A percentile compares a stretch with the other conserved stretches of the same genome.
phyloP scores from a whole-genome alignment of 37 sponge, comb jelly and placozoan genomes.

The Corticium candelabrum region DNA sequence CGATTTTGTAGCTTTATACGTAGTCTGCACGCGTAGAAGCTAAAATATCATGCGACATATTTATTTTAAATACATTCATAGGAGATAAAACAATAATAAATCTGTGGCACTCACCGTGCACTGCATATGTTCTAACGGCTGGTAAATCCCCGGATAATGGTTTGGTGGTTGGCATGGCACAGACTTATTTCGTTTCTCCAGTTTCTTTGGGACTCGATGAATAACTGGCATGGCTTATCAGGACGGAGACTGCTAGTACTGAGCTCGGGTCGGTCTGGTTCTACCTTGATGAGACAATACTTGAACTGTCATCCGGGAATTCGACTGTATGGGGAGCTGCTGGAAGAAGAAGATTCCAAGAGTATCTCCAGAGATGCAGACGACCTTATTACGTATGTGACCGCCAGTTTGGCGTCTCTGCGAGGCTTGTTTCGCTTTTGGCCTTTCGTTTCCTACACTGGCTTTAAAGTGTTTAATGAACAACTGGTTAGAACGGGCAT shows the following conservation, averaged over 20 bases:
- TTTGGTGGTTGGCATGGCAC: too few relatives aligned
- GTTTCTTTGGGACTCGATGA: background rate
- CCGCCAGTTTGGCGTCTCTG: background rate
- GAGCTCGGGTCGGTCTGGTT: background rate
- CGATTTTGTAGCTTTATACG: too few relatives aligned
- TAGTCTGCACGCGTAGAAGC: too few relatives aligned
- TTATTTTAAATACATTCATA: too few relatives aligned
- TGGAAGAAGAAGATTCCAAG: background rate
- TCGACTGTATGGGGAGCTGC: background rate
- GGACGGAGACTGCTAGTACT: background rate
- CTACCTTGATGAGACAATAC: background rate
- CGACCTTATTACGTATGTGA: background rate
- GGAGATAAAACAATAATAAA: too few relatives aligned
- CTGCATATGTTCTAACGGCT: too few relatives aligned
- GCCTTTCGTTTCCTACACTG: slow-evolving; percentile 14
- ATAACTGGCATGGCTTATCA: background rate
- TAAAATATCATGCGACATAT: too few relatives aligned
- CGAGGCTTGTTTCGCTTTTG: background rate
- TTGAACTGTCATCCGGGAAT: background rate
- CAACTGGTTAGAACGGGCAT: slow-evolving; percentile 18
- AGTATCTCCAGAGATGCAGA: background rate
- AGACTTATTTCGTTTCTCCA: background rate
- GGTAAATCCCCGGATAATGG: too few relatives aligned
- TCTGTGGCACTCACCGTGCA: too few relatives aligned
- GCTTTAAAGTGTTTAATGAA: slow-evolving; percentile 33